A percentile compares a stretch with the other conserved stretches of the same genome.
phyloP scores from a whole-genome alignment of 1,140 invertebrate species.

The Battus philenor region DNA sequence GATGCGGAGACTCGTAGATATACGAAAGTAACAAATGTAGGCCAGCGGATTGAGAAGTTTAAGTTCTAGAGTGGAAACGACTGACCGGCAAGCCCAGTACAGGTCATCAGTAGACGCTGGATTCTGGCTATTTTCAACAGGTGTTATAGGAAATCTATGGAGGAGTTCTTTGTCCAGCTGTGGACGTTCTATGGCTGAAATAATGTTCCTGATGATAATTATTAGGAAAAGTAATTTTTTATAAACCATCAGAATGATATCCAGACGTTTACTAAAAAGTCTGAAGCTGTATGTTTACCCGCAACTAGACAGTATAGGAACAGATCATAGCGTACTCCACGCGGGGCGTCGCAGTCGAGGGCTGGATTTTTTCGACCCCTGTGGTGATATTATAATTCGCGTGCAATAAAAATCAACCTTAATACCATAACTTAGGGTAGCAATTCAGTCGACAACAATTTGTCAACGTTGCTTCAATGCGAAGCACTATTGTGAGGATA shows the following conservation, averaged over 20 bases:
- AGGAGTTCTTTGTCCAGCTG: too few relatives aligned
- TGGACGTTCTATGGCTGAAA: too few relatives aligned
- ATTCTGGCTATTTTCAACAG: too few relatives aligned
- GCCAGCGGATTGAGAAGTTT: too few relatives aligned
- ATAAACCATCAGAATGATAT: not conserved
- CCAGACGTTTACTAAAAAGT: not conserved
- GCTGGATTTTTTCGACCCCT: constrained; percentile 68
- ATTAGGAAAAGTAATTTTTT: not conserved
- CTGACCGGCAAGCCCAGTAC: too few relatives aligned
- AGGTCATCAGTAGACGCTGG: too few relatives aligned
- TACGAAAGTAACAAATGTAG: too few relatives aligned
- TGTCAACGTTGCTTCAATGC: constrained; percentile 64
- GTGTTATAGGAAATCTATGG: too few relatives aligned
- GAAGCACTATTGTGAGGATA: constrained; percentile 70
- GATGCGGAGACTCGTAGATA: too few relatives aligned
- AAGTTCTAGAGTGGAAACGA: too few relatives aligned
- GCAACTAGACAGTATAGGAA: constrained; percentile 52
- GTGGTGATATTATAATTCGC: constrained; percentile 52
- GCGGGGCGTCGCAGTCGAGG: constrained; percentile 67
- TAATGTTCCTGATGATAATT: too few relatives aligned
- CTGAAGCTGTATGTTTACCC: constrained; percentile 17
- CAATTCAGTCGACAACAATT: constrained; percentile 30
- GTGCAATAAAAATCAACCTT: constrained; percentile 35
- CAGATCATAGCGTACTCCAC: constrained; percentile 68
- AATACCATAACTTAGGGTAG: constrained; percentile 27